Conservation (phyloP, 2,888 invertebrate genomes). For the Caenorhabditis sp. region DNA sequence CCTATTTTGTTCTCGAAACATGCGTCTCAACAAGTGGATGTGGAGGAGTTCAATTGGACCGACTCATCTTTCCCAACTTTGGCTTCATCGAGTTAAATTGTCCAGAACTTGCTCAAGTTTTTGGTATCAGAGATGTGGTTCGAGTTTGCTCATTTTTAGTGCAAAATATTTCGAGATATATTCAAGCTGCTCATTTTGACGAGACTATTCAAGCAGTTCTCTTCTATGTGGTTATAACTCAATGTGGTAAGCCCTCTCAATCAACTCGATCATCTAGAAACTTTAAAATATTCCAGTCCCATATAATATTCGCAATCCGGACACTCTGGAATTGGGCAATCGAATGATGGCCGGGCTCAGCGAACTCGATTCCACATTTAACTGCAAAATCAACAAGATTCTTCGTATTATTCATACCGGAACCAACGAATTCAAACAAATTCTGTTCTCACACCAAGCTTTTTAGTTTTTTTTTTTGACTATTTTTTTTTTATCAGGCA, state of each 20-base stretch:
- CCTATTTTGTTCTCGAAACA: conserved; percentile 23
- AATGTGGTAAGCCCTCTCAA: neutral
- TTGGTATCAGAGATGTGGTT: neutral
- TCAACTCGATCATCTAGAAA: no score
- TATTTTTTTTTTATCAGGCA: no score
- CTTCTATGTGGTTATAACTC: neutral
- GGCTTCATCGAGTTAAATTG: neutral
- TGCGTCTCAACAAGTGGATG: conserved; percentile 15
- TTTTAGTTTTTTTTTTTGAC: no score
- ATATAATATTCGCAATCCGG: no score
- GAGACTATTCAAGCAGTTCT: conserved; percentile 7
- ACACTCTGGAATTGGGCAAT: no score
- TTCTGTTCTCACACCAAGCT: no score
- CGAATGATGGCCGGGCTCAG: no score
- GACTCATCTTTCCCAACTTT: conserved; percentile 21
- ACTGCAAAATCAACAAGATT: no score
- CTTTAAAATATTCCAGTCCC: no score
- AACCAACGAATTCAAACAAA: no score
- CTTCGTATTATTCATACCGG: no score
- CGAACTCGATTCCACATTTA: no score
- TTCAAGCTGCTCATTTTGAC: conserved; percentile 24
- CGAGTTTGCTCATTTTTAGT: conserved; percentile 10
- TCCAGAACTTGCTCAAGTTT: neutral
- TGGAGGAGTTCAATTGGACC: conserved; percentile 39
- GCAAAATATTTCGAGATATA: conserved; percentile 9